Base-by-base conservation (phyloP, 2,797 vertebrate species). In the Gallinago solitaria region DNA sequence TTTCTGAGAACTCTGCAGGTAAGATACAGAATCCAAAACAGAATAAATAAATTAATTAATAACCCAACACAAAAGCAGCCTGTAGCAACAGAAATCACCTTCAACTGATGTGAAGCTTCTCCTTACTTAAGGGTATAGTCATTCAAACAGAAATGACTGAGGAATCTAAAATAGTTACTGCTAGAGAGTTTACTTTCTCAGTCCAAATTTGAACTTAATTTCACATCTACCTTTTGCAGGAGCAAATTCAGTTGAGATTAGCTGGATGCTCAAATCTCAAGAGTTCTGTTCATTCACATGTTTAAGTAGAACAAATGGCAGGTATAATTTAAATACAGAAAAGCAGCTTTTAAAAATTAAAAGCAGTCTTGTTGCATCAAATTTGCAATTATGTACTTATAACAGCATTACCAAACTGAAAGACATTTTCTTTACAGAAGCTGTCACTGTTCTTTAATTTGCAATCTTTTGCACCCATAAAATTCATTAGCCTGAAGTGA, bases 211-310 rank as follows among this genome's bases (percentile, higher is more conserved):
- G 23, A 79, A 7, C n/a, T 8, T 30, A 15, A 25, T 33, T 15
- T 73, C 33, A 27, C 9, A n/a, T 24, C 51, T 12, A 11, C 60
- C 17, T 54, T 48, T 8, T 2, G 0, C 43, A 77, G 41, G 7
- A 51, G 37, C 68, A 59, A 64, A 41, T 5, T 6, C 47, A 32
- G 60, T 47, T 37, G 37, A 37, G 50, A 23, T 6, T 6, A 30
- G 33, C 35, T 50, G 64, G 60, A 20, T 77, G 28, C 45, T 51
- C 65, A 43, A 2, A 6, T 8, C 39, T 65, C 16, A 18, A 39
- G 4, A 48, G 23, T 57, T 21, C 43, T 56, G 20, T 60, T 64
- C 2, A 0, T 27, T 21, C 54, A 13, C 12, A 3, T 1, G 4
- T 4, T 27, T 20, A 2, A n/a, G 41, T 2, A n/a, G 21, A 53